Conservation (phyloP, 2,113 vertebrate species). For the Psilopogon haemacephalus region DNA sequence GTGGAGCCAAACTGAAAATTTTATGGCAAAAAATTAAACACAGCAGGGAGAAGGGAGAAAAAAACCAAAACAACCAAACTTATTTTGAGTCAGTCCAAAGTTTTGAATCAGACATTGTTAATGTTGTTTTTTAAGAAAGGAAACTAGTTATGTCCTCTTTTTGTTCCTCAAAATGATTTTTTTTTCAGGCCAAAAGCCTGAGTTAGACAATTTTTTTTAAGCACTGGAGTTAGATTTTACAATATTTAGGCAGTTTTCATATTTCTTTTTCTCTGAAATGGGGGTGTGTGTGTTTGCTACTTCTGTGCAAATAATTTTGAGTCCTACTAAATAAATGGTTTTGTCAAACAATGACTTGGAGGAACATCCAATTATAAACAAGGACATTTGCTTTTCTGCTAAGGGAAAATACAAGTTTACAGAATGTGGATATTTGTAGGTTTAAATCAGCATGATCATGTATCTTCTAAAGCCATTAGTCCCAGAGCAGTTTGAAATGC, state of each 20-base stretch:
- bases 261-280: neutral
- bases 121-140: neutral
- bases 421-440: neutral
- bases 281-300: too few relatives aligned
- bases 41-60: rapidly evolving
- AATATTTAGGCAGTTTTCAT: neutral
- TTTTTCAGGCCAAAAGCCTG: neutral
- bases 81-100: neutral
- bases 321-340: neutral
- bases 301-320: neutral
- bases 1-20: neutral
- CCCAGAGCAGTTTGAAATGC: neutral
- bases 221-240: neutral
- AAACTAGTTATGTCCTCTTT: neutral
- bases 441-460: neutral
- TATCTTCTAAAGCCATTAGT: neutral
- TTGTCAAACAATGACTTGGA: neutral
- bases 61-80: too few relatives aligned
- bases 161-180: neutral
- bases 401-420: neutral
- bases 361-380: neutral
- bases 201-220: neutral
- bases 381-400: neutral
- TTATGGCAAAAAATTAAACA: neutral
- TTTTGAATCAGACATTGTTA: neutral